Evolutionary conservation across 1,140 invertebrate species (phyloP), one percentile per base, ranked within the genome.

Genomic region (Drosophila ercepeae): DNA sequence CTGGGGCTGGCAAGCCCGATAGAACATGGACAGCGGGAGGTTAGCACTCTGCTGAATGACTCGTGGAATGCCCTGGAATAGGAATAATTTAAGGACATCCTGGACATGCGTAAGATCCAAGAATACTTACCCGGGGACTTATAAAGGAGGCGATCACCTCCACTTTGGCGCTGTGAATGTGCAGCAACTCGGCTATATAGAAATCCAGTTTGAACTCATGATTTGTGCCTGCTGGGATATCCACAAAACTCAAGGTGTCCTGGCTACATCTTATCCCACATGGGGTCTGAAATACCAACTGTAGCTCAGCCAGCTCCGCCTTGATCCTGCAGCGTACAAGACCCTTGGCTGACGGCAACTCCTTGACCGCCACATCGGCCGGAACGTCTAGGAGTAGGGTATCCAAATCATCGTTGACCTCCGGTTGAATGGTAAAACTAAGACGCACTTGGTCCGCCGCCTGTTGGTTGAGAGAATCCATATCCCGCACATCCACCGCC

Each of bases 21-120:
- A 91, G 53, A 91, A 86, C 88, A 90, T 90, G 46, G 58, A 73
- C 4, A 91, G 46, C 0, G 90, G 90, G 29, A 91, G 52, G 21
- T 81, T 42, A 0, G 77, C 78, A 8, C 41, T 65, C 36, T 90
- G 78, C 21, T 78, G 77, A 1, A 91, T 67, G 1, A 91, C 76
- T 5, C 90, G 51, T 0, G 89, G 86, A 44, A 91, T 90, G 19
- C 90, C 90, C 89, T 90, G 25, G 0, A 13, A 25, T 90, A 16
- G 0, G 8, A 36, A 16, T 4, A 3, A 36, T 0, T n/a, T 1
- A 3, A 46, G 4, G 0, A 48, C 32, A 1, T n/a, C 6, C 1
- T 1, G 11, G 13, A 4, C 23, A 0, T 4, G 4, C 1, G 0
- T 6, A 34, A 5, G 6, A 3, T 3, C 1, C 8, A 3, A 8